Evolutionary conservation across 2,113 vertebrate genomes (phyloP), one percentile per base, ranked within the genome.

Genomic region (Malaclemys terrapin): DNA sequence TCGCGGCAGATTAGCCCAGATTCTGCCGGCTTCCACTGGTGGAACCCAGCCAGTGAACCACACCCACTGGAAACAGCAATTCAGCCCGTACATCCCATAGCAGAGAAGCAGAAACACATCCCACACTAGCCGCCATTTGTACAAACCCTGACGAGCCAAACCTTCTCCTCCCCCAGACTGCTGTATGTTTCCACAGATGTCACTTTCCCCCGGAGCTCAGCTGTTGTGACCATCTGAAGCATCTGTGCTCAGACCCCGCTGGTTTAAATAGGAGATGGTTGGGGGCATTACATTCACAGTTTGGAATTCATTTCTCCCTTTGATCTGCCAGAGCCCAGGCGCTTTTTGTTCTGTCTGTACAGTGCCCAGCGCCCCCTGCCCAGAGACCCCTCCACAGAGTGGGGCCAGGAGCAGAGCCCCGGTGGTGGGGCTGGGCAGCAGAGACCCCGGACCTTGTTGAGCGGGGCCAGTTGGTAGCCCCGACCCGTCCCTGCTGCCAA

Each of bases 41-140:
- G 53, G 7, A 89, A 75, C 50, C 62, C 83, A 14, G 12, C 75
- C 89, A 84, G 69, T 29, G 3, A 3, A 38, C 8, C 22, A 49
- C 69, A 85, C 38, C 4, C 0, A 0, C 54, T 47, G 1, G 1
- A 69, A 69, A 69, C 65, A n/a, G 35, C 65, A n/a, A 69, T 19
- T 17, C n/a, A n/a, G 16, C 16, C 65, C 20, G 35, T n/a, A 31
- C 56, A 2, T 27, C 56, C 65, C 19, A 19, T 9, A 85, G 24
- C 91, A 13, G 25, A 85, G 54, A 38, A 62, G 75, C 45, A 49
- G 53, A 49, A 45, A 76, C 0, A 0, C 25, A 82, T 83, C 35
- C 8, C 50, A 0, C 6, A 24, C 56, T 25, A 47, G 65, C 35
- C 35, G 20, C 17, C 35, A 16, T 16, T 31, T 65, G 59, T 62